A percentile compares a stretch with the other conserved stretches of the same genome.
Evolutionary conservation across 2,113 vertebrate genomes (phyloP).

Genomic region (Diadophis punctatus): DNA sequence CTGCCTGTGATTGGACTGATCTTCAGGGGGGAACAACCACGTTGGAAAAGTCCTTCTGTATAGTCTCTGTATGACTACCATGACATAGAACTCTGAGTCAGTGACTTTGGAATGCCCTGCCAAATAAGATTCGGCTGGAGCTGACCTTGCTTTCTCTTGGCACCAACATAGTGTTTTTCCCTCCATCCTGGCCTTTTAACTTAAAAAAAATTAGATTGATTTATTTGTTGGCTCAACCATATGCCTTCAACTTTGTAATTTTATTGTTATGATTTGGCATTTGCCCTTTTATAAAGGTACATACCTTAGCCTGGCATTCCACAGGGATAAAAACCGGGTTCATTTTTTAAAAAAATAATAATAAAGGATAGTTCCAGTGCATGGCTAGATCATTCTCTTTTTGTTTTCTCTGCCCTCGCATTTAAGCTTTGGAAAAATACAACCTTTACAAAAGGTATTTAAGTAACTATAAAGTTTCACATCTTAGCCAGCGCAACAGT

Average conservation of each 20-base stretch:
- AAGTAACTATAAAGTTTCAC: background rate
- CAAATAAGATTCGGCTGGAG: background rate
- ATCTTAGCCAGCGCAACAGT: background rate
- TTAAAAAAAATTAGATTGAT: background rate
- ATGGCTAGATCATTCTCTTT: background rate
- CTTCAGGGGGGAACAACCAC: background rate
- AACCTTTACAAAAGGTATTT: background rate
- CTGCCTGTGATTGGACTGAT: background rate
- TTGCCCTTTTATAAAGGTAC: background rate
- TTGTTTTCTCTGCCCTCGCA: accelerated
- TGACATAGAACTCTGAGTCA: background rate
- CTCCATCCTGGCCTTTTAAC: background rate
- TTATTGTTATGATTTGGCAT: background rate
- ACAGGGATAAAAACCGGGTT: background rate
- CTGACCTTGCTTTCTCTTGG: background rate
- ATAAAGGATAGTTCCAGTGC: background rate
- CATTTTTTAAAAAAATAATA: background rate
- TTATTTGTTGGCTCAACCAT: background rate
- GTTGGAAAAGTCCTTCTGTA: background rate
- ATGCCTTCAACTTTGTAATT: background rate
- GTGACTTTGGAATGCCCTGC: background rate
- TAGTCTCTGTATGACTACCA: background rate
- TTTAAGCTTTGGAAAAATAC: background rate
- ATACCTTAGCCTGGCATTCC: background rate
- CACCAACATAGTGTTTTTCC: background rate